phyloP scores from a whole-genome alignment of 2,113 vertebrate genomes.

The Zingel zingel region DNA sequence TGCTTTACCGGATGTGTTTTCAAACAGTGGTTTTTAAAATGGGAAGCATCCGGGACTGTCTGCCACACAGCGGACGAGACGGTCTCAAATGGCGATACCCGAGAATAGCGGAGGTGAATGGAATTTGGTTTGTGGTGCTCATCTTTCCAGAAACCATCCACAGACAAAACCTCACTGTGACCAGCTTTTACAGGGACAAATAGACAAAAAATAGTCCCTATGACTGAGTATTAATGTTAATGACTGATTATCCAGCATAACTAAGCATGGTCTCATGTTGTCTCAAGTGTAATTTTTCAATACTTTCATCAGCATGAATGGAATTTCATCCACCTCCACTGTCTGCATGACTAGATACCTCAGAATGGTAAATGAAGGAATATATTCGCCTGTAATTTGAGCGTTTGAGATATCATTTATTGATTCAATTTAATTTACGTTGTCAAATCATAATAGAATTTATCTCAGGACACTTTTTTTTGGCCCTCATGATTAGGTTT shows the following conservation, averaged over 20 bases:
- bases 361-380: background rate
- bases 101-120: background rate
- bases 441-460: too few relatives aligned
- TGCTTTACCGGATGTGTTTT: background rate
- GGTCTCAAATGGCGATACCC: background rate
- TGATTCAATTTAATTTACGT: too few relatives aligned
- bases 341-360: background rate
- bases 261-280: too few relatives aligned
- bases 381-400: background rate
- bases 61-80: background rate
- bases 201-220: background rate
- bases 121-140: background rate
- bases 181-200: background rate
- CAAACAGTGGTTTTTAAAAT: background rate
- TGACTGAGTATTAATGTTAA: background rate
- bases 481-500: background rate
- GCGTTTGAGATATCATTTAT: constrained; percentile 17
- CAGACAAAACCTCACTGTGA: background rate
- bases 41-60: background rate
- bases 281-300: background rate
- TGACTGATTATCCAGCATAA: background rate
- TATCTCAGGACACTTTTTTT: too few relatives aligned
- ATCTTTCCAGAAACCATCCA: background rate
- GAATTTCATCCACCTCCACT: background rate
- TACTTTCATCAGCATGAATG: background rate